Conservation (phyloP, 1,140 invertebrate species). For the Chrysomallon squamiferum region DNA sequence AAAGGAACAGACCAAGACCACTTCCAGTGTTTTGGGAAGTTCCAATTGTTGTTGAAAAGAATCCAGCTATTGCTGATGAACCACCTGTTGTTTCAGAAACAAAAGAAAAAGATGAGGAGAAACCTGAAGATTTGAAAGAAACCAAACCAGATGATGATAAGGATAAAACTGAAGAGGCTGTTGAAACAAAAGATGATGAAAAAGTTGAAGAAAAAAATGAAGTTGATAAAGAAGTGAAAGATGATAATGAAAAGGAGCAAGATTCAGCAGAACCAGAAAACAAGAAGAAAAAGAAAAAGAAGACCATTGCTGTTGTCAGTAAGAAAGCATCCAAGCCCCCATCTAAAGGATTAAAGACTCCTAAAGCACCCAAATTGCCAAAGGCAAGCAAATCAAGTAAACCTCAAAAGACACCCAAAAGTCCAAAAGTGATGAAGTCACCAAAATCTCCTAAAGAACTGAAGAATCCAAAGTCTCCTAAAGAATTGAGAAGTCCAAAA, state of each 20-base stretch:
- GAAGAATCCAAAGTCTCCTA: conserved; percentile 12
- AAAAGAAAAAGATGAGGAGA: conserved; percentile 7
- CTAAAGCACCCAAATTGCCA: conserved; percentile 4
- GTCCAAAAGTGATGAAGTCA: conserved; percentile 1
- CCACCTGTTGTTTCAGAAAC: conserved; percentile 12
- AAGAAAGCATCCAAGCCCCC: conserved; percentile 15
- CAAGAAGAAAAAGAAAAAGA: conserved; percentile 22
- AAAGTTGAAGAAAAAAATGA: conserved; percentile 18
- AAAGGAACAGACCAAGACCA: conserved; percentile 16
- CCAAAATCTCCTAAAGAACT: conserved; percentile 12
- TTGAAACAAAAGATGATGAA: conserved; percentile 18
- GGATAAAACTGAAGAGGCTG: conserved; percentile 11
- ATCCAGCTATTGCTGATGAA: conserved; percentile 21
- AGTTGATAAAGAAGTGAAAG: conserved; percentile 7
- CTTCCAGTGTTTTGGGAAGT: conserved; percentile 23
- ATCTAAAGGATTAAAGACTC: conserved; percentile 11
- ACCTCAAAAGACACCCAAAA: conserved; percentile 12
- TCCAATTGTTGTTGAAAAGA: too few relatives aligned
- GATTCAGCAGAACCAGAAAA: conserved; percentile 2
- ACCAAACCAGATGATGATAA: background rate
- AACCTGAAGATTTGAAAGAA: background rate
- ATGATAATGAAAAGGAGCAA: conserved; percentile 1
- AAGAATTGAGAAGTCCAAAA: conserved; percentile 2
- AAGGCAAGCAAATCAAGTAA: conserved; percentile 11
- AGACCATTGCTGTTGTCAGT: conserved; percentile 1